Conservation (phyloP, 2,888 invertebrate species). For the Phoronis australis region DNA sequence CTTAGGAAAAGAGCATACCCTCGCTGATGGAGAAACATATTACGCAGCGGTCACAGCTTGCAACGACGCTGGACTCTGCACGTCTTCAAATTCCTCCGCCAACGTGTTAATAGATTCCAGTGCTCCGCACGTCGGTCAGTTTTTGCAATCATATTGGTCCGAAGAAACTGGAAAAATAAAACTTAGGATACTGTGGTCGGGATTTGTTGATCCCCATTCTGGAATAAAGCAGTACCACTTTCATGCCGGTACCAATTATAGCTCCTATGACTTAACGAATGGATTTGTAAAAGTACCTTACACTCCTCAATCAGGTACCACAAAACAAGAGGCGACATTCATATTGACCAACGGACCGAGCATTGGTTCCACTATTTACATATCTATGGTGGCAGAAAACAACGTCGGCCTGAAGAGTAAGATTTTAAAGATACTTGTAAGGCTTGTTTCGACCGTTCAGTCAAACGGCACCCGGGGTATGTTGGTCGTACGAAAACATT, state of each 20-base stretch:
- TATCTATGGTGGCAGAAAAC: background rate
- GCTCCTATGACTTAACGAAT: background rate
- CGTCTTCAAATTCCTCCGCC: background rate
- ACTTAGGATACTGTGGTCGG: slow-evolving; percentile 1
- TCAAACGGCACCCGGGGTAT: slow-evolving; percentile 4
- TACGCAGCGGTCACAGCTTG: slow-evolving; percentile 4
- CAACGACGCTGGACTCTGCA: slow-evolving; percentile 3
- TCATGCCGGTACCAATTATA: background rate
- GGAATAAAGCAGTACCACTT: background rate
- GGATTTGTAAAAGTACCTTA: background rate
- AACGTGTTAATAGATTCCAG: slow-evolving; percentile 5
- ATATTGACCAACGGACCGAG: background rate
- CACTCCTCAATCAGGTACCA: too few relatives aligned
- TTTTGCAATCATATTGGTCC: too few relatives aligned
- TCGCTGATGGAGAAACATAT: too few relatives aligned
- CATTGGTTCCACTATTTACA: slow-evolving; percentile 10
- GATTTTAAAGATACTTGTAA: too few relatives aligned
- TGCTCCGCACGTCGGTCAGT: slow-evolving; percentile 13
- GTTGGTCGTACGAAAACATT: slow-evolving; percentile 13
- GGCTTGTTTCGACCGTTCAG: too few relatives aligned
- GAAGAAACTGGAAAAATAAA: too few relatives aligned
- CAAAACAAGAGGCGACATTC: slow-evolving; percentile 6
- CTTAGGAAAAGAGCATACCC: too few relatives aligned
- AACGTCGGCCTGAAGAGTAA: slow-evolving; percentile 14
- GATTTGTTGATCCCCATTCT: too few relatives aligned